Percentiles rank a stretch among this genome's conserved stretches.
phyloP scores from a whole-genome alignment of 2,113 vertebrate species.

The Boulengeromyrus knoepffleri region DNA sequence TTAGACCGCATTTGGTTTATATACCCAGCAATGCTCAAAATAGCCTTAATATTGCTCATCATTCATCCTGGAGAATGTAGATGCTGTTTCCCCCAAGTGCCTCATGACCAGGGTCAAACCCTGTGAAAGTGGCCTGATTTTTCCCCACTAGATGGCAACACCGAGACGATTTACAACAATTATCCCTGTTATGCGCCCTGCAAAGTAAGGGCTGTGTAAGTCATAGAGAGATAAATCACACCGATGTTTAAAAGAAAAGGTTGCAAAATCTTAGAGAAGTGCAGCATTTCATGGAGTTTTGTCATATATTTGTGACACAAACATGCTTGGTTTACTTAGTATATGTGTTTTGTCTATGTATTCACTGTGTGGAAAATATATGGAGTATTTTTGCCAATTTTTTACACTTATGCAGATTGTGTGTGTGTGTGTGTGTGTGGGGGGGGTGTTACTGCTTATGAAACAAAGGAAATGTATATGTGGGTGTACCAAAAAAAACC shows the following conservation, averaged over 20 bases:
- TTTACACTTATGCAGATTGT: background rate
- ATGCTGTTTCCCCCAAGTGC: background rate
- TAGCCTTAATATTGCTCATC: background rate
- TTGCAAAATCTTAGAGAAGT: background rate
- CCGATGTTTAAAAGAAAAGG: background rate
- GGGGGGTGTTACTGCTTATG: background rate
- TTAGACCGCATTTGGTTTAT: background rate
- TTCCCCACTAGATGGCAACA: slow-evolving; percentile 6
- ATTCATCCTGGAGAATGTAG: background rate
- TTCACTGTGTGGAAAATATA: background rate
- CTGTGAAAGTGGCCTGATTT: background rate
- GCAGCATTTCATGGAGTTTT: background rate
- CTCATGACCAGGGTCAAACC: background rate
- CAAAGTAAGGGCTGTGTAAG: background rate
- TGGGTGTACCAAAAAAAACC: background rate
- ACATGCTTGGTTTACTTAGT: background rate
- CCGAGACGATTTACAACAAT: background rate
- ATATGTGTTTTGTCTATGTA: background rate
- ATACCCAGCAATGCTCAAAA: background rate
- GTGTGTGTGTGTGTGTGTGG: no score
- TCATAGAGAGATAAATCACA: background rate
- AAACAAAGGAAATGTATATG: background rate
- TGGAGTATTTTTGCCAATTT: background rate
- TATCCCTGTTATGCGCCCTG: background rate
- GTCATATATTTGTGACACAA: background rate